Evolutionary conservation across 2,797 vertebrate genomes (phyloP).

Genomic region (Australoheros facetus): DNA sequence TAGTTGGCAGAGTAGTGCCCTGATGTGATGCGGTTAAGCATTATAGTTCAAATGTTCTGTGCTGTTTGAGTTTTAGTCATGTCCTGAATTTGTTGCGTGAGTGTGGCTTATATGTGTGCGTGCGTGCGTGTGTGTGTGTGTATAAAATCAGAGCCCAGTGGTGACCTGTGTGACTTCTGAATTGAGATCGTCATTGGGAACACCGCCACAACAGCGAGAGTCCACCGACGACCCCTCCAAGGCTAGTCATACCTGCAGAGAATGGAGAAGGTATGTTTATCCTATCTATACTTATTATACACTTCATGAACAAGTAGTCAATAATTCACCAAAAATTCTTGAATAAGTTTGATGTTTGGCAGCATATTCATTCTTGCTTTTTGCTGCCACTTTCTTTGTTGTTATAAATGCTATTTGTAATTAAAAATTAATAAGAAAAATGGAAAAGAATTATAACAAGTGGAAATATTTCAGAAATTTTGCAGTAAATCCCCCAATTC

Average conservation of each 20-base stretch:
- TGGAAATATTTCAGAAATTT: too few species aligned
- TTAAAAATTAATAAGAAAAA: background rate
- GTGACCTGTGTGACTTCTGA: conserved; percentile 88
- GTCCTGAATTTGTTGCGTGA: conserved; percentile 7
- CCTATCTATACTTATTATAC: background rate
- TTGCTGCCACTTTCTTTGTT: background rate
- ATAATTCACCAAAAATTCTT: background rate
- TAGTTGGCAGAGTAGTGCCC: background rate
- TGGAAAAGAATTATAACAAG: background rate
- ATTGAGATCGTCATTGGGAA: conserved; percentile 82
- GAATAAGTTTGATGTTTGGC: background rate
- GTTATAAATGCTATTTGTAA: background rate
- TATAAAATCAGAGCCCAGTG: conserved; percentile 73
- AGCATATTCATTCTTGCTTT: background rate
- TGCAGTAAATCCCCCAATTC: background rate
- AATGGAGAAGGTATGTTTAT: background rate
- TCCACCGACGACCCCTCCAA: conserved; percentile 89
- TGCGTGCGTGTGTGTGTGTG: background rate
- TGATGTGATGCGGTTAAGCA: background rate
- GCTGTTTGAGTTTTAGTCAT: background rate
- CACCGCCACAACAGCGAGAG: conserved; percentile 69
- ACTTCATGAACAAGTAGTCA: background rate
- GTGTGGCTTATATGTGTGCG: background rate
- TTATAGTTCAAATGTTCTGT: background rate
- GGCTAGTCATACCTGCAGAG: conserved; percentile 91